Evolutionary conservation across 2,797 vertebrate genomes (phyloP), one percentile per base, ranked within the genome.

Genomic region (Micrastur ruficollis): DNA sequence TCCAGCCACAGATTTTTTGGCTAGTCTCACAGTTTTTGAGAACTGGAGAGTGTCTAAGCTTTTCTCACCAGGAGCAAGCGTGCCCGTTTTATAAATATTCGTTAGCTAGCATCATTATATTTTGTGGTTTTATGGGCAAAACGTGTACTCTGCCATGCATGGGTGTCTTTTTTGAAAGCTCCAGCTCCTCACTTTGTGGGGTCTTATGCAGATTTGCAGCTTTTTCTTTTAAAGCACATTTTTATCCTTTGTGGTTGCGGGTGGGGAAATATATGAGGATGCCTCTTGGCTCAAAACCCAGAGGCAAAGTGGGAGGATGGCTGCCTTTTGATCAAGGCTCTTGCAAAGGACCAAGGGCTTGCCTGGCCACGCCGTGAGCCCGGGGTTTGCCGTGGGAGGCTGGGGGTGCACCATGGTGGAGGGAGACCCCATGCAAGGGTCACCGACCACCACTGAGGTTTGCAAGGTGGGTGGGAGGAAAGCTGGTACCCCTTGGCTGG

Each of bases 1-100:
- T 97, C 94, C 92, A 94, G 84, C 19, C 46, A 2, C 90, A 87
- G 81, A 89, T 67, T 92, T 92, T 95, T 94, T 96, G 91, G 95
- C 94, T 65, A 53, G 68, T 95, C 84, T 89, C 27, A 36, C 52
- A 29, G 38, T 46, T 94, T 93, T 86, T 80, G 71, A 86, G 46
- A 95, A 34, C 79, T 68, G 56, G 75, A 91, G 78, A 86, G 27
- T 61, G 56, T 91, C 84, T 71, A 53, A 91, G 75, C 75, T 91
- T 78, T 53, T 87, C 49, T 93, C 68, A 63, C 63, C 65, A 73
- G 56, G 26, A 87, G 17, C 25, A 65, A 56, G 42, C 10, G 1
- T 87, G 83, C 68, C 26, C 4, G 11, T 65, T 90, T 91, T 78
- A 80, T 61, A 76, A 89, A 84, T 94, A 81, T 26, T 50, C 19